These are phyloP conservation scores for Montipora sp. DNA, from an alignment of 64 coral and sea anemone genomes.

Conservation along the genomic window DNA sequence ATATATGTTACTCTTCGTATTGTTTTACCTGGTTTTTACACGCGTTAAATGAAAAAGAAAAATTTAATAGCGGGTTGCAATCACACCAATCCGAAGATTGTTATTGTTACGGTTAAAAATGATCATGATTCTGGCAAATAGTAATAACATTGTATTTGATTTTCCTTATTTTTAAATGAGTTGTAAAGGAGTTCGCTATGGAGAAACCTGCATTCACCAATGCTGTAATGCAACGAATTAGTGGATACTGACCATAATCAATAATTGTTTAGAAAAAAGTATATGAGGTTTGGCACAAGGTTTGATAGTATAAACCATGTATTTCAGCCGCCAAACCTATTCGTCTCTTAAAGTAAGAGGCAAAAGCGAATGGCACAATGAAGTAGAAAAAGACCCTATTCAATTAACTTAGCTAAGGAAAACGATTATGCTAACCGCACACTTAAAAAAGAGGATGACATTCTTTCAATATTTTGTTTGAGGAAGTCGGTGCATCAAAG, in stretches of 20 bases:
- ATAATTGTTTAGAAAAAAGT: not conserved
- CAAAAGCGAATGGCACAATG: not conserved
- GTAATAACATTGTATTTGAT: not conserved
- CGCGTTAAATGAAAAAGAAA: too few relatives aligned
- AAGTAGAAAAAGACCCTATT: not conserved
- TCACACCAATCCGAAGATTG: too few relatives aligned
- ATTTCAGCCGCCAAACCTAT: not conserved
- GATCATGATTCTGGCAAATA: not conserved
- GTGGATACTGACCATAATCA: not conserved
- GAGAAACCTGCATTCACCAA: not conserved
- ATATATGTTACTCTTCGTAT: too few relatives aligned
- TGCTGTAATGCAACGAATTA: not conserved
- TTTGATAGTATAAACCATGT: not conserved
- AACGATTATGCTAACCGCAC: not conserved
- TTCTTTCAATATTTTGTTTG: not conserved
- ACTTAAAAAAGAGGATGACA: slow-evolving; percentile 12
- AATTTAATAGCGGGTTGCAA: too few relatives aligned
- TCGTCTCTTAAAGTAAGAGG: not conserved
- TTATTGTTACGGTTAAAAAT: not conserved
- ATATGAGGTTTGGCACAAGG: not conserved
- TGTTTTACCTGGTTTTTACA: too few relatives aligned
- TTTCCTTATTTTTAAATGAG: not conserved
- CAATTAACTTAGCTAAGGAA: slow-evolving; percentile 25
- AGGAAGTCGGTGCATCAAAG: not conserved
- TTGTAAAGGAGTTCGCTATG: not conserved